These are phyloP conservation scores for Pangasius krempfi DNA, from an alignment of 2,797 vertebrate species.

Conservation along the genomic window DNA sequence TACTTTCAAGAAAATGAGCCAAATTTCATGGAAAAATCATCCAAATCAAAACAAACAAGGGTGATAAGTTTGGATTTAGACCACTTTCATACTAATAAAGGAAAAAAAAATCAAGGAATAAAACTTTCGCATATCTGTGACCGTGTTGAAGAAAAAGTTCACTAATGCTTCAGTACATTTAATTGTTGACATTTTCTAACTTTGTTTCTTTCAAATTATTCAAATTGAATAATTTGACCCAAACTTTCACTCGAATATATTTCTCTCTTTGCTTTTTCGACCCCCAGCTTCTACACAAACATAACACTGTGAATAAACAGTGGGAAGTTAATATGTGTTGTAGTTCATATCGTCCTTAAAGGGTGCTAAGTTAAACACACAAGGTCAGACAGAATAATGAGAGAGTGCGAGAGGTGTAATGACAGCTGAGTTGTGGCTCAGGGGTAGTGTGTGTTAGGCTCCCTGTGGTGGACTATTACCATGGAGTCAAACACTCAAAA, in stretches of 20 bases:
- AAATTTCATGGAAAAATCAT: not conserved
- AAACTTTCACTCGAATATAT: not conserved
- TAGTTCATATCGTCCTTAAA: not conserved
- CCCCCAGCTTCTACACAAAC: not conserved
- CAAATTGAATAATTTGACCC: not conserved
- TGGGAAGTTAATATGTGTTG: not conserved
- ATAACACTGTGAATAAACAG: not conserved
- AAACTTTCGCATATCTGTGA: not conserved
- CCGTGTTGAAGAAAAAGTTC: not conserved
- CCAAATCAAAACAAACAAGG: not conserved
- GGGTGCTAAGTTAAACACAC: not conserved
- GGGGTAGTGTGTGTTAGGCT: not conserved
- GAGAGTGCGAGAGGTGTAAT: slow-evolving; percentile 4
- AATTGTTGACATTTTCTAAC: not conserved
- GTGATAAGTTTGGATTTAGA: too few relatives aligned
- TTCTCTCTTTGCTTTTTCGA: not conserved
- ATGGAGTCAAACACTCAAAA: slow-evolving; percentile 15
- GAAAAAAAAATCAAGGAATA: not conserved
- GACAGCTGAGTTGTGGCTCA: not conserved
- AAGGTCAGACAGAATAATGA: slow-evolving; percentile 12
- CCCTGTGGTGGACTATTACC: not conserved
- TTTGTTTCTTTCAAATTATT: not conserved
- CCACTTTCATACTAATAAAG: not conserved
- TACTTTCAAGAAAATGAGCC: not conserved
- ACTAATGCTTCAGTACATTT: not conserved